Conservation (phyloP, 2,888 invertebrate species). For the Heteropelma amictum region DNA sequence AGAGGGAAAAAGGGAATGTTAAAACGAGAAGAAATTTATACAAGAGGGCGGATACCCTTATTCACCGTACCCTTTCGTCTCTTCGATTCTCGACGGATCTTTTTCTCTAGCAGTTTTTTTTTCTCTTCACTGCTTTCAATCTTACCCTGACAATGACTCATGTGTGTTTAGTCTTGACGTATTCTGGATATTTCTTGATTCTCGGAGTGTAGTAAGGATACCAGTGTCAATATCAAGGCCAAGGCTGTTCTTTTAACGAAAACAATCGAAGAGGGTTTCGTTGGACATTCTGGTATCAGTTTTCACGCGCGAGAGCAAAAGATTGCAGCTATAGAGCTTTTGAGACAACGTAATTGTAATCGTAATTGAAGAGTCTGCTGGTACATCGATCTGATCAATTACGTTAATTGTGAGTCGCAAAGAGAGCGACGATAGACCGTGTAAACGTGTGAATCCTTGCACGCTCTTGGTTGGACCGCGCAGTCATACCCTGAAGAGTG, state of each 20-base stretch:
- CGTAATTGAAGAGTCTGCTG: too few species aligned
- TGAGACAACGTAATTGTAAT: too few species aligned
- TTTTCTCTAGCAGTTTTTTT: constrained; percentile 1
- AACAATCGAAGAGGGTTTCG: not conserved
- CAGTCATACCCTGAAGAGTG: too few species aligned
- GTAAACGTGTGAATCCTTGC: too few species aligned
- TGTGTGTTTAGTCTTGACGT: not conserved
- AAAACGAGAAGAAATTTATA: constrained; percentile 28
- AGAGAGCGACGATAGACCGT: too few species aligned
- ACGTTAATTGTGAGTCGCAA: too few species aligned
- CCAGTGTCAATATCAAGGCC: constrained; percentile 14
- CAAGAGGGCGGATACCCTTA: constrained; percentile 41
- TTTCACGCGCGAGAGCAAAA: not conserved
- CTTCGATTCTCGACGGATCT: constrained; percentile 28
- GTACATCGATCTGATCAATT: too few species aligned
- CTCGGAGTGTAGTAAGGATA: not conserved
- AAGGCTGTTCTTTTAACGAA: not conserved
- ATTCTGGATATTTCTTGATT: not conserved
- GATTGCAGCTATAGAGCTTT: not conserved
- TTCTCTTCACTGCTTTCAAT: not conserved
- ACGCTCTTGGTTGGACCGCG: too few species aligned
- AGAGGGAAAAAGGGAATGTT: constrained; percentile 13
- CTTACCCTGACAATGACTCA: not conserved
- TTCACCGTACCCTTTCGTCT: constrained; percentile 36
- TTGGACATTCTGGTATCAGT: not conserved